Evolutionary conservation across 64 coral and sea anemone genomes (phyloP).

Genomic region (Acropora tenuis): DNA sequence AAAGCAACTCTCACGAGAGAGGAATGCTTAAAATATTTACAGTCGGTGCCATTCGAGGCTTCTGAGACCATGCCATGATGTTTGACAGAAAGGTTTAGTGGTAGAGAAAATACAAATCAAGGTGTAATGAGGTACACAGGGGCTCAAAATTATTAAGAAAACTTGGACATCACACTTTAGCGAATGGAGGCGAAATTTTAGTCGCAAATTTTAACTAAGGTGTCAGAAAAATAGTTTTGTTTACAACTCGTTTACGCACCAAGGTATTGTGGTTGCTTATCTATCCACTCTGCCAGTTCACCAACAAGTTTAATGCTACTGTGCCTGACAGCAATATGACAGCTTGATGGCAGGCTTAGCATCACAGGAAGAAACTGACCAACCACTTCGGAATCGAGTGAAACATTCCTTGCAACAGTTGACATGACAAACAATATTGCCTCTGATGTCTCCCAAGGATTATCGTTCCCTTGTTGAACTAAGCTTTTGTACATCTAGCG

Average conservation of each 20-base stretch:
- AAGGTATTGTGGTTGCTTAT: constrained; percentile 81
- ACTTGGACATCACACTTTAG: no score
- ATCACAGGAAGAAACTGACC: constrained; percentile 75
- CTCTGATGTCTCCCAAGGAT: constrained; percentile 61
- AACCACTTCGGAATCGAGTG: constrained; percentile 70
- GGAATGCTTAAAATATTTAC: no score
- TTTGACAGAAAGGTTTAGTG: no score
- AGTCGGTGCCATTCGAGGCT: no score
- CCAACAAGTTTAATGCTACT: constrained; percentile 78
- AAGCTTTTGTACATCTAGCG: constrained; percentile 61
- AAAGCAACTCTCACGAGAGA: no score
- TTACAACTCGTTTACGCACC: constrained; percentile 22
- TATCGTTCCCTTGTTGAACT: constrained; percentile 27
- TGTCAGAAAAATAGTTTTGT: no score
- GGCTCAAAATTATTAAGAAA: no score
- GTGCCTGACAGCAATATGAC: constrained; percentile 81
- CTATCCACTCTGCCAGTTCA: constrained; percentile 90
- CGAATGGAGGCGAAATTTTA: no score
- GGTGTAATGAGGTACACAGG: no score
- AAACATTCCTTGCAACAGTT: constrained; percentile 63
- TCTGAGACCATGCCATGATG: no score
- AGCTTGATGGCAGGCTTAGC: constrained; percentile 69
- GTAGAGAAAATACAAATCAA: no score
- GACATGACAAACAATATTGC: constrained; percentile 75
- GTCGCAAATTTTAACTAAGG: no score